Conservation (phyloP, 2,113 vertebrate genomes). For the Cromileptes altivelis region DNA sequence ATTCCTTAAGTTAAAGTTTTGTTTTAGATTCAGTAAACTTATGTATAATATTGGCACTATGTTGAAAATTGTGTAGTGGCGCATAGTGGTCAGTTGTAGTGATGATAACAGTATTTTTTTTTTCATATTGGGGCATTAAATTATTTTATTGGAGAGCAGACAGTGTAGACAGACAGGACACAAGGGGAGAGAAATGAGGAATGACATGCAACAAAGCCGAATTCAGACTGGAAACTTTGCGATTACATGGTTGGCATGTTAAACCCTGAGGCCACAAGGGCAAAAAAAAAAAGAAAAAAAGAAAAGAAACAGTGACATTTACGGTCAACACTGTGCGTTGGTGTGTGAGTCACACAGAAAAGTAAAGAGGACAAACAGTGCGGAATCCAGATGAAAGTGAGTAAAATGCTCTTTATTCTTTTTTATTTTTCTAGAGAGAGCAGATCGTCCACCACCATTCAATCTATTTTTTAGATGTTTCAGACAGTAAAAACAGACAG, state of each 20-base stretch:
- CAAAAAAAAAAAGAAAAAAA: conserved; percentile 6
- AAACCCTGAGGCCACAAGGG: not conserved
- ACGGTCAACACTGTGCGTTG: not conserved
- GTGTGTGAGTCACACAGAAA: conserved; percentile 5
- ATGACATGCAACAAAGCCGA: too few relatives aligned
- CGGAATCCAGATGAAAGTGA: conserved; percentile 30
- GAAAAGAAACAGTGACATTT: conserved; percentile 3
- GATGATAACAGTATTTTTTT: too few relatives aligned
- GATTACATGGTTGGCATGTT: too few relatives aligned
- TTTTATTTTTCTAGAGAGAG: conserved; percentile 19
- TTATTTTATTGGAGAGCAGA: too few relatives aligned
- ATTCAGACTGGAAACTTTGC: too few relatives aligned
- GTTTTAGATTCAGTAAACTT: not conserved
- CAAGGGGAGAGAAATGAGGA: too few relatives aligned
- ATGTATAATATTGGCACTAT: not conserved
- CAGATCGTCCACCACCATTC: conserved; percentile 39
- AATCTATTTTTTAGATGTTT: conserved; percentile 33
- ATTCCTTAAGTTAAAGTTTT: not conserved
- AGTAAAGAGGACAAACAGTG: conserved; percentile 3
- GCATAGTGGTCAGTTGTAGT: not conserved
- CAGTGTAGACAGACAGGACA: too few relatives aligned
- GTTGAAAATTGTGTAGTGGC: too few relatives aligned
- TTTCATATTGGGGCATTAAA: too few relatives aligned
- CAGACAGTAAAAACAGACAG: conserved; percentile 42
- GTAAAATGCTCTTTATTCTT: conserved; percentile 18